Evolutionary conservation across 2,113 vertebrate species (phyloP).

Genomic region (Cyprinodon brontotheroides): DNA sequence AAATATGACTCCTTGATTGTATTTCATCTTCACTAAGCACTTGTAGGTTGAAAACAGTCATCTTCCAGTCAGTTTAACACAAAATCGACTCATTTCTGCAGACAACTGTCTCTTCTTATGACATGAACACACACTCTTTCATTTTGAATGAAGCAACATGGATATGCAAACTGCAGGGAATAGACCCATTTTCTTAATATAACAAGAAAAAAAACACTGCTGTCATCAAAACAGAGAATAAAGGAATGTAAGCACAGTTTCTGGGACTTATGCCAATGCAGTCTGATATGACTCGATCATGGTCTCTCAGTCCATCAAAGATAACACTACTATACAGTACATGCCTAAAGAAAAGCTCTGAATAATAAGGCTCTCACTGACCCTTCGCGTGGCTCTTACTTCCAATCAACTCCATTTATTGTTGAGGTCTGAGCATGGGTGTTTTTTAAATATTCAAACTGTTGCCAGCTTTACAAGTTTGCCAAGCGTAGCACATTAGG

Average conservation of each 20-base stretch:
- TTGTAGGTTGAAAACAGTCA: background rate
- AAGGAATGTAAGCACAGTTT: background rate
- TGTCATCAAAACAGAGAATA: background rate
- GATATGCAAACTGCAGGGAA: constrained; percentile 4
- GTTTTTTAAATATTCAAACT: background rate
- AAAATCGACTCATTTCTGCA: background rate
- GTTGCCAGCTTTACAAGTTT: background rate
- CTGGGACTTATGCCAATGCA: background rate
- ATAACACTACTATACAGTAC: background rate
- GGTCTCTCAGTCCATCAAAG: background rate
- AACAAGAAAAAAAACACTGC: background rate
- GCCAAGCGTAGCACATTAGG: background rate
- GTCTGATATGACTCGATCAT: background rate
- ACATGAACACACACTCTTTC: background rate
- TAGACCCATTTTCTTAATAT: background rate
- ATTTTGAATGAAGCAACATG: constrained; percentile 1
- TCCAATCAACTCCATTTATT: background rate
- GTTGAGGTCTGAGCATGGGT: background rate
- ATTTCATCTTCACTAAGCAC: no score
- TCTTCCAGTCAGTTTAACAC: background rate
- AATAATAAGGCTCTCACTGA: background rate
- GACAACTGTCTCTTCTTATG: background rate
- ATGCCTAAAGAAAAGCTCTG: background rate
- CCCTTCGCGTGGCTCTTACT: background rate
- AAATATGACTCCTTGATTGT: no score